These are phyloP conservation scores for Paratilapia polleni DNA, from an alignment of 2,113 vertebrate species.

Conservation along the genomic window DNA sequence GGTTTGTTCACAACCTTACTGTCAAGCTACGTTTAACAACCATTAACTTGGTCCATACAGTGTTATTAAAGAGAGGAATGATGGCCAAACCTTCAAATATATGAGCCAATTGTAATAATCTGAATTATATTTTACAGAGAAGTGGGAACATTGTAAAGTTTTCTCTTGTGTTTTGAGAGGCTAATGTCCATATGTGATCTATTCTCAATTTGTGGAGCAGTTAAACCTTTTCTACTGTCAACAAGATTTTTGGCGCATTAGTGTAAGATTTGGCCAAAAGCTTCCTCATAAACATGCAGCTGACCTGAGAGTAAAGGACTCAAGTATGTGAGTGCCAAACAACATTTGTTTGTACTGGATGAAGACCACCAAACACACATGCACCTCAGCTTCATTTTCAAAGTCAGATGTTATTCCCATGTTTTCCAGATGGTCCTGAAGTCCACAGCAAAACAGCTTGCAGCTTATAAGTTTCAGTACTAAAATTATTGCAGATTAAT, in stretches of 20 bases:
- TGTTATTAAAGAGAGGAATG: not conserved
- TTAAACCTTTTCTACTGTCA: not conserved
- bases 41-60: not conserved
- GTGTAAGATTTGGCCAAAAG: not conserved
- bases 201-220: not conserved
- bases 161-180: not conserved
- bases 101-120: not conserved
- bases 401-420: constrained; percentile 51
- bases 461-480: not conserved
- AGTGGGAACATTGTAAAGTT: no score
- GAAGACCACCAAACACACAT: constrained; percentile 35
- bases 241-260: no score
- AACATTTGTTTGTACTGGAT: constrained; percentile 56
- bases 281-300: not conserved
- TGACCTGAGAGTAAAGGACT: not conserved
- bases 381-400: constrained; percentile 25
- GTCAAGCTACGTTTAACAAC: no score
- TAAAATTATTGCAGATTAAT: not conserved
- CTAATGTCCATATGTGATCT: not conserved
- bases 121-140: no score
- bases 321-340: constrained; percentile 25
- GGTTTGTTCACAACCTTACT: no score
- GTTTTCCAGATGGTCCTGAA: constrained; percentile 64
- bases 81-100: not conserved
- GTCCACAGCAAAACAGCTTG: constrained; percentile 26